Base-by-base conservation (phyloP, 2,113 vertebrate species). In the Maccullochella peelii region DNA sequence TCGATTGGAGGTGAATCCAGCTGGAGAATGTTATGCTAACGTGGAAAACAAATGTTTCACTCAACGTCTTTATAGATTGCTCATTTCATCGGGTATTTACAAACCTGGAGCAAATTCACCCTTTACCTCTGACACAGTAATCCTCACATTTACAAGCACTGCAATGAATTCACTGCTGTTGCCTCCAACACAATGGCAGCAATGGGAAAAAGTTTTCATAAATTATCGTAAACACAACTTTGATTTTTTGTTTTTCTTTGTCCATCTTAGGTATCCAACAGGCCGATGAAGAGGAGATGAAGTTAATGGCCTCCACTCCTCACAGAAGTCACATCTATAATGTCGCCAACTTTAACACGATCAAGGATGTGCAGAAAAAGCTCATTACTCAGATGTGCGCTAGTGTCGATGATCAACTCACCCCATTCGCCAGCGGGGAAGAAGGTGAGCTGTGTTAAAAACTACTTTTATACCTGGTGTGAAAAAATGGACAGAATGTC, bases 381-480 rank as follows among this genome's bases (percentile, higher is more conserved):
- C 94, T 99, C 25, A 96, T 98, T 57, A 85, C 92, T n/a, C 96
- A 97, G 88, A 95, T 99, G 90, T 99, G 98, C 85, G 95, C 95
- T 0, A 96, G 95, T 5, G 96, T 99, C 1, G 97, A 98, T 8
- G 96, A 99, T 58, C 98, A 99, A 8, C 92, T 99, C 16, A 95
- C 91, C 81, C 93, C 96, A 40, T 78, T 98, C 12, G 93, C 95
- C 90, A 98, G 98, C 81, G 97, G 97, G 79, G 97, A 97, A 61
- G 97, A 99, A 98, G 96, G 98, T 99, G 84, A 96, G 91, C 11
- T 30, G 23, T 33, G 47, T 7, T 44, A 3, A n/a, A 52, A 49
- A 5, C 14, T 16, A 0, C 5, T 49, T 49, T 49, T 49, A 49
- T 2, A 49, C 47, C 47, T 49, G 47, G 47, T 52, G 2, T 33